These are phyloP conservation scores for Lophura swinhoii DNA, from an alignment of 2,797 vertebrate genomes.

Conservation along the genomic window DNA sequence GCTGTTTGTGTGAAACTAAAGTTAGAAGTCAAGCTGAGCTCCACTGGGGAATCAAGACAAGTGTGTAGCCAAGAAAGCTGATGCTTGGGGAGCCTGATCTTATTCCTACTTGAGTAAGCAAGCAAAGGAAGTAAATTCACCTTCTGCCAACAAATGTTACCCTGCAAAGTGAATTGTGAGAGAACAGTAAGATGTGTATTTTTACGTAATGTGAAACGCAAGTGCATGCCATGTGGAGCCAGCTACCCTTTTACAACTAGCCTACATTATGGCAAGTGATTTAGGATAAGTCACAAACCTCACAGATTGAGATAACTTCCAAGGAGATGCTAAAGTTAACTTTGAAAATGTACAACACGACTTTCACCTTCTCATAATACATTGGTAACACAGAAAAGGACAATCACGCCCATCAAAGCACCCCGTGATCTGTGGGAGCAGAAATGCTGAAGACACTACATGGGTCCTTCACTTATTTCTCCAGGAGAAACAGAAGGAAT, in stretches of 20 bases:
- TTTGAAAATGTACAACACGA: neutral
- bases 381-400: neutral
- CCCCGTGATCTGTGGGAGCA: neutral
- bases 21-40: slow-evolving; percentile 63
- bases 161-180: neutral
- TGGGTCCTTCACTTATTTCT: slow-evolving; percentile 21
- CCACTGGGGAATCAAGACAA: slow-evolving; percentile 14
- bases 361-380: neutral
- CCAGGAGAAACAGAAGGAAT: neutral
- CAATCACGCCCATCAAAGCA: neutral
- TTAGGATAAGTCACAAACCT: neutral
- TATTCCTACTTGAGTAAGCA: neutral
- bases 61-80: slow-evolving; percentile 12
- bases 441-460: slow-evolving; percentile 9
- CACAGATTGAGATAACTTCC: slow-evolving; percentile 22
- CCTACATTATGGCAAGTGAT: neutral
- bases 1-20: slow-evolving; percentile 53
- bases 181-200: neutral
- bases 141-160: neutral
- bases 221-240: neutral
- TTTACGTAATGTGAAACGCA: neutral
- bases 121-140: slow-evolving; percentile 1
- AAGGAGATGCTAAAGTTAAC: slow-evolving; percentile 23
- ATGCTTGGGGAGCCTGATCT: neutral
- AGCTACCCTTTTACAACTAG: neutral